Percentiles rank a stretch among this genome's conserved stretches.
phyloP scores from a whole-genome alignment of 2,888 invertebrate species.

The Stenotaenia linearis region DNA sequence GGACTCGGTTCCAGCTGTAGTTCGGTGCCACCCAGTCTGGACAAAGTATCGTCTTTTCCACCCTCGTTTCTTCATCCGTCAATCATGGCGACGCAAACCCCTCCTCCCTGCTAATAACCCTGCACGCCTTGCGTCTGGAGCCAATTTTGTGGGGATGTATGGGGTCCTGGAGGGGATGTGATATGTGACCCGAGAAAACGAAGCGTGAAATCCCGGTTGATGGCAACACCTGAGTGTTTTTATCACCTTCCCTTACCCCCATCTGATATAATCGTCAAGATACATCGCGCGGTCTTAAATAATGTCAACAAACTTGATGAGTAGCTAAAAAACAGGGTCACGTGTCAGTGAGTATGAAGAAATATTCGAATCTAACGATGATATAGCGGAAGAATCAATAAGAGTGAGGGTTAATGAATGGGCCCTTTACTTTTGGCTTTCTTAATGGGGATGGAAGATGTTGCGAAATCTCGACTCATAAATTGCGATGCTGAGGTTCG shows the following conservation, averaged over 20 bases:
- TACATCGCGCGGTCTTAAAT: neutral
- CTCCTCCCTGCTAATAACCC: neutral
- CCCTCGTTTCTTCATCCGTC: neutral
- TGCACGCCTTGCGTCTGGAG: constrained; percentile 4
- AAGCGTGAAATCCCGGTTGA: neutral
- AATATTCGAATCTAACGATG: no score
- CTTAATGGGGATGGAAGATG: neutral
- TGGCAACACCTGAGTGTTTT: neutral
- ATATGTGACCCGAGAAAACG: neutral
- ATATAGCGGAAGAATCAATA: no score
- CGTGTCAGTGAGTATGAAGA: no score
- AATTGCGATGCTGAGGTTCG: neutral
- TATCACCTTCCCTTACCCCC: neutral
- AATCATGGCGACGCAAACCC: neutral
- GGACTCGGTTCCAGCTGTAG: neutral
- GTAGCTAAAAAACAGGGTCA: neutral
- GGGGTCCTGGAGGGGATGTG: neutral
- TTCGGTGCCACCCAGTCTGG: neutral
- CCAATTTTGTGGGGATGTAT: neutral
- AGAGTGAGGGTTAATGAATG: neutral
- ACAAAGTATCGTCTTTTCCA: neutral
- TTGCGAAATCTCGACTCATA: neutral
- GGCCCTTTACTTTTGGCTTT: neutral
- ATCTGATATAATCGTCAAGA: neutral
- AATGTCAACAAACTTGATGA: no score